phyloP scores from a whole-genome alignment of 2,888 invertebrate species.

The Athripsodes cinereus region DNA sequence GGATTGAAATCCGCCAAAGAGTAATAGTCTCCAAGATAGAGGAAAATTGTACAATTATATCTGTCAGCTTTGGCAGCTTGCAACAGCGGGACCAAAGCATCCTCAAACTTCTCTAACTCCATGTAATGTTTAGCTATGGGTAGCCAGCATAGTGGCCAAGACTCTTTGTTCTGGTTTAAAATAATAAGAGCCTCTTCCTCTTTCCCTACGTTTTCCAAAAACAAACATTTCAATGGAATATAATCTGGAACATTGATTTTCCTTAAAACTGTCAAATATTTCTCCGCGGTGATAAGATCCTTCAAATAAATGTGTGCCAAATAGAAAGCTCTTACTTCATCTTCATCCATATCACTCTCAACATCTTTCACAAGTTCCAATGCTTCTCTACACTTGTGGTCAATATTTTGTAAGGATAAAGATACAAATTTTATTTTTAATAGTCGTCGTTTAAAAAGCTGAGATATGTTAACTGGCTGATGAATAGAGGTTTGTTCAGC shows the following conservation, averaged over 20 bases:
- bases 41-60: conserved; percentile 67
- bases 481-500: conserved; percentile 43
- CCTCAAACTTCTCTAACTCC: conserved; percentile 51
- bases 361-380: conserved; percentile 37
- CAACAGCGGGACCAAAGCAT: conserved; percentile 57
- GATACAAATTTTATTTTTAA: conserved; percentile 30
- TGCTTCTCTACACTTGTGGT: conserved; percentile 51
- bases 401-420: conserved; percentile 38
- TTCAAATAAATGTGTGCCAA: conserved; percentile 38
- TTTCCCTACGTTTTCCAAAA: conserved; percentile 45
- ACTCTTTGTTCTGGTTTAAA: conserved; percentile 40
- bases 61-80: conserved; percentile 68
- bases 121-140: conserved; percentile 57
- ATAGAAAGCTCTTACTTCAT: conserved; percentile 31
- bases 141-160: conserved; percentile 49
- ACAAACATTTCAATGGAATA: conserved; percentile 45
- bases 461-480: neutral
- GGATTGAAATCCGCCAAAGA: conserved; percentile 51
- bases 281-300: conserved; percentile 35
- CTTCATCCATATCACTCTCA: conserved; percentile 31
- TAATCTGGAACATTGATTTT: conserved; percentile 28
- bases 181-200: conserved; percentile 51
- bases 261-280: conserved; percentile 35
- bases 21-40: conserved; percentile 73
- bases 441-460: neutral